Evolutionary conservation across 2,888 invertebrate species (phyloP).

Genomic region (Eristalinus sepulchralis): DNA sequence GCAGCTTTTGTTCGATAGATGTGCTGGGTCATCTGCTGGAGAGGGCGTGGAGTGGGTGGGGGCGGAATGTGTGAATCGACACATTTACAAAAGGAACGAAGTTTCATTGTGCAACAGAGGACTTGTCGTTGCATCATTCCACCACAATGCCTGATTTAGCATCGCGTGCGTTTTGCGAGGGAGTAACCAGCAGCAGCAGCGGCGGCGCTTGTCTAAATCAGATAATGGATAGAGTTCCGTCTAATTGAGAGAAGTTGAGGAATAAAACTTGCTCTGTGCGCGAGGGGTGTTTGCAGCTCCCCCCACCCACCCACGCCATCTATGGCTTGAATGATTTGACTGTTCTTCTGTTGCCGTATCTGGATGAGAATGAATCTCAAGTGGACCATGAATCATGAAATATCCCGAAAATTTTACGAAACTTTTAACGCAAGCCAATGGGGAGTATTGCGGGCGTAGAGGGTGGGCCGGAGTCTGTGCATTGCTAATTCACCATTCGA

Average conservation of each 20-base stretch:
- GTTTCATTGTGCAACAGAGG: neutral
- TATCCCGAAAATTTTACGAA: slow-evolving; percentile 54
- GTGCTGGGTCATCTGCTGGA: neutral
- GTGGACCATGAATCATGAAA: slow-evolving; percentile 68
- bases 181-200: neutral
- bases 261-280: slow-evolving; percentile 50
- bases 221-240: slow-evolving; percentile 56
- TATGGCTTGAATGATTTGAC: neutral
- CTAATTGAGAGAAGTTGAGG: slow-evolving; percentile 55
- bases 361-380: slow-evolving; percentile 58
- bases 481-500: slow-evolving; percentile 38
- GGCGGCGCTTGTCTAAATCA: slow-evolving; percentile 30
- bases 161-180: neutral
- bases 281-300: no score
- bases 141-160: neutral
- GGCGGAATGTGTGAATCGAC: neutral
- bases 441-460: neutral
- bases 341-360: slow-evolving; percentile 1
- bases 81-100: neutral
- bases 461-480: slow-evolving; percentile 23
- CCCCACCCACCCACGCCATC: no score
- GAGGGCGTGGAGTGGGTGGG: no score
- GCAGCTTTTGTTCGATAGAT: neutral
- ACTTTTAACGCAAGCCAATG: slow-evolving; percentile 1
- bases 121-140: neutral